Evolutionary conservation across 2,113 vertebrate species (phyloP).

Genomic region (Nesoenas mayeri): DNA sequence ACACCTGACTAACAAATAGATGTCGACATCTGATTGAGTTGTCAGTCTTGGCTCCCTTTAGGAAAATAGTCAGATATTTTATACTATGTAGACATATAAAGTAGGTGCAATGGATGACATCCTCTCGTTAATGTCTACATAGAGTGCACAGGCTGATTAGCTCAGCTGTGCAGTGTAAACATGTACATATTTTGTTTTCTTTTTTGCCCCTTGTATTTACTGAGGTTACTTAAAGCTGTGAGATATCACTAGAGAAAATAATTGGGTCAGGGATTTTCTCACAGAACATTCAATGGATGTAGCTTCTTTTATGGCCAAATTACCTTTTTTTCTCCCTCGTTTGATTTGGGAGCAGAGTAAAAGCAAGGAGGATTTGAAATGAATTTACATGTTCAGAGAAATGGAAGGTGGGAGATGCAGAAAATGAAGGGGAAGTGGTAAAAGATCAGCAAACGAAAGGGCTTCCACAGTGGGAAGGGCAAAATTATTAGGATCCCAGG

Average conservation of each 20-base stretch:
- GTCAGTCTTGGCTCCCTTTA: not conserved
- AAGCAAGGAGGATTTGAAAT: not conserved
- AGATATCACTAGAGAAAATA: not conserved
- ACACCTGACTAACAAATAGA: not conserved
- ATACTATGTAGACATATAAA: not conserved
- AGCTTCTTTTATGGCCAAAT: not conserved
- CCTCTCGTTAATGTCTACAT: not conserved
- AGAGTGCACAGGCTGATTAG: not conserved
- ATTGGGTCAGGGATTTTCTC: not conserved
- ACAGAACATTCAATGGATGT: not conserved
- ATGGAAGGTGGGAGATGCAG: not conserved
- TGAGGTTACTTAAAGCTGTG: not conserved
- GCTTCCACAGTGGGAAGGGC: not conserved
- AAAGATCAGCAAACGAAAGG: not conserved
- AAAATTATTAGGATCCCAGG: rapidly evolving
- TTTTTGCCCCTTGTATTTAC: not conserved
- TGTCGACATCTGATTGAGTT: not conserved
- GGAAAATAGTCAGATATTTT: not conserved
- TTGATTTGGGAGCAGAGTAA: not conserved
- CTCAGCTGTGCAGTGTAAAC: not conserved
- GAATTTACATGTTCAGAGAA: not conserved
- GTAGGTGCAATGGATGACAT: not conserved
- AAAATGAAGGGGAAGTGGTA: not conserved
- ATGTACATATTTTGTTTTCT: not conserved
- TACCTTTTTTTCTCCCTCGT: not conserved